Conservation (phyloP, 2,888 invertebrate genomes). For the Labia minor region DNA sequence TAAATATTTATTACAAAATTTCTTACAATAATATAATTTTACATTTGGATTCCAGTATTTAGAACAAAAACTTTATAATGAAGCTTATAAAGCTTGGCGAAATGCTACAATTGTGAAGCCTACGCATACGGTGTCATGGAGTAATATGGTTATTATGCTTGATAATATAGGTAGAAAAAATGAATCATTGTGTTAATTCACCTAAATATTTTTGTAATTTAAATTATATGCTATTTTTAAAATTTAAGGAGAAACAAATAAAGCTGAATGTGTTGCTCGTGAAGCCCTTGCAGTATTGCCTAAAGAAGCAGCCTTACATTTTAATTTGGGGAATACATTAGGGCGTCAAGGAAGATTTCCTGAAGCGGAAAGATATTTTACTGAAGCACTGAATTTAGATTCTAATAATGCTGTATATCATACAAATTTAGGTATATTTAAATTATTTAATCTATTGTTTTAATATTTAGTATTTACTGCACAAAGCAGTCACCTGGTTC, state of each 20-base stretch:
- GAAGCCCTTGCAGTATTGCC: slow-evolving; percentile 61
- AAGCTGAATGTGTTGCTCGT: slow-evolving; percentile 59
- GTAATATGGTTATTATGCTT: slow-evolving; percentile 74
- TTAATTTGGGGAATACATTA: slow-evolving; percentile 77
- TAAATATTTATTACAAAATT: not conserved
- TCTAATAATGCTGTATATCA: slow-evolving; percentile 69
- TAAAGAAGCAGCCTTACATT: slow-evolving; percentile 64
- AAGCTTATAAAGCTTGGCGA: slow-evolving; percentile 72
- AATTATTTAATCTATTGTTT: slow-evolving; percentile 24
- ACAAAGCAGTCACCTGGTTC: slow-evolving; percentile 16
- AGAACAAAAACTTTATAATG: slow-evolving; percentile 57
- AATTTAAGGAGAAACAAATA: slow-evolving; percentile 47
- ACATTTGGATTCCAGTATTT: slow-evolving; percentile 58
- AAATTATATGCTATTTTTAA: slow-evolving; percentile 16
- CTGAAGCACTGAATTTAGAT: slow-evolving; percentile 57
- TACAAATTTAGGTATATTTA: slow-evolving; percentile 82
- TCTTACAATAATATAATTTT: slow-evolving; percentile 17
- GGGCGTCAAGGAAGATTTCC: slow-evolving; percentile 69
- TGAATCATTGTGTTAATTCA: slow-evolving; percentile 24
- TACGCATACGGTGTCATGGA: slow-evolving; percentile 79
- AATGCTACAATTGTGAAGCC: slow-evolving; percentile 67
- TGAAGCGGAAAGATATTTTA: slow-evolving; percentile 72
- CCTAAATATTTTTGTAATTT: not conserved
- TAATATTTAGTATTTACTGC: slow-evolving; percentile 15
- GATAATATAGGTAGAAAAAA: slow-evolving; percentile 65